These are phyloP conservation scores for Tachyglossus aculeatus DNA, from an alignment of 2,797 vertebrate genomes.

Conservation along the genomic window DNA sequence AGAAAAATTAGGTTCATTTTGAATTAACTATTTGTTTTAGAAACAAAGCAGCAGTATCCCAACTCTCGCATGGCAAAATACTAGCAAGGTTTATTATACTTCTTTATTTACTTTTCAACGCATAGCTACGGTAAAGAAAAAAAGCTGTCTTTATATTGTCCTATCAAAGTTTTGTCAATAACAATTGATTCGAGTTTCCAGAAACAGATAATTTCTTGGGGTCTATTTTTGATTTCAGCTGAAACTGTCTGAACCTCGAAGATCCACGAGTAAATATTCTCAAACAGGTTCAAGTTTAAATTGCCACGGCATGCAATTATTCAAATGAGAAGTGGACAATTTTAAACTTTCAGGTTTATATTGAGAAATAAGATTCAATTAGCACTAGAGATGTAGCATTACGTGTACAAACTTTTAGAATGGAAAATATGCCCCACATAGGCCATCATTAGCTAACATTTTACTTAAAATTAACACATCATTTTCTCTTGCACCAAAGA, in stretches of 20 bases:
- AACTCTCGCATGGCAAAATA: constrained; percentile 41
- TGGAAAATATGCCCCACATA: too few relatives aligned
- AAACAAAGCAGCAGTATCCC: constrained; percentile 54
- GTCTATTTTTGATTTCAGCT: constrained; percentile 38
- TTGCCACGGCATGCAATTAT: too few relatives aligned
- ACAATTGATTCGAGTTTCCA: constrained; percentile 41
- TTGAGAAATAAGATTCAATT: too few relatives aligned
- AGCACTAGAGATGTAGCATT: too few relatives aligned
- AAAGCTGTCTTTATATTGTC: constrained; percentile 34
- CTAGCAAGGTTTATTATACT: constrained; percentile 22
- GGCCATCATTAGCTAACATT: too few relatives aligned
- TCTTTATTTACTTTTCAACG: constrained; percentile 41
- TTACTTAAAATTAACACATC: too few relatives aligned
- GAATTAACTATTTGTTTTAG: constrained; percentile 66
- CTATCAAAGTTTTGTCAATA: constrained; percentile 45
- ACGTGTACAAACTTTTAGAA: too few relatives aligned
- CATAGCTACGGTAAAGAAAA: not conserved
- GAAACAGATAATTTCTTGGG: constrained; percentile 40
- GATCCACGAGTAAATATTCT: too few relatives aligned
- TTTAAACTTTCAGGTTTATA: too few relatives aligned
- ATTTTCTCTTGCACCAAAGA: too few relatives aligned
- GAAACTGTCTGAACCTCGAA: constrained; percentile 41
- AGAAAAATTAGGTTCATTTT: constrained; percentile 59
- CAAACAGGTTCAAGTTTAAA: too few relatives aligned
- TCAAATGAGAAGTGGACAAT: too few relatives aligned